A percentile compares a stretch with the other conserved stretches of the same genome.
Evolutionary conservation across 2,113 vertebrate species (phyloP).

Genomic region (Chiloscyllium plagiosum): DNA sequence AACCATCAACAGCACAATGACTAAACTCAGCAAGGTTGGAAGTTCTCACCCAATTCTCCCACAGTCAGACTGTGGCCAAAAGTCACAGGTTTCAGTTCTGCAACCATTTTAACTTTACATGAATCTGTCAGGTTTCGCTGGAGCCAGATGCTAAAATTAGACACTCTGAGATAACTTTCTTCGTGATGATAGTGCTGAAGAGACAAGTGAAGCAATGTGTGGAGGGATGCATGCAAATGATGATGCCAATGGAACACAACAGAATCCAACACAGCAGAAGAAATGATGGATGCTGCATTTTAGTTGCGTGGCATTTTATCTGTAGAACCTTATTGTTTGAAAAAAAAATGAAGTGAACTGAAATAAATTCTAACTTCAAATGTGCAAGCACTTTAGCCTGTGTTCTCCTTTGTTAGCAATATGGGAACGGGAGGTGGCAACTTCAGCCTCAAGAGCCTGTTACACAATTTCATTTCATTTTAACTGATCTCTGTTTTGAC

Average conservation of each 20-base stretch:
- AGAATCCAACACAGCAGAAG: not conserved
- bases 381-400: no score
- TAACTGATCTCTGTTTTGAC: not conserved
- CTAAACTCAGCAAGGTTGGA: not conserved
- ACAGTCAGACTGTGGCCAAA: not conserved
- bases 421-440: not conserved
- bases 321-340: not conserved
- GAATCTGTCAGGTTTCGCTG: not conserved
- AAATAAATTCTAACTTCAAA: slow-evolving; percentile 12
- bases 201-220: not conserved
- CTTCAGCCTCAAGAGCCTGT: not conserved
- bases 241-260: not conserved
- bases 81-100: not conserved
- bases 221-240: not conserved
- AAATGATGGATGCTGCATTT: not conserved
- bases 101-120: not conserved
- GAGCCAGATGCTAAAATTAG: not conserved
- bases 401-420: not conserved
- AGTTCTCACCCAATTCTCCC: not conserved
- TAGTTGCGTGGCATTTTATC: not conserved
- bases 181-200: not conserved
- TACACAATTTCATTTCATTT: not conserved
- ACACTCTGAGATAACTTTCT: not conserved
- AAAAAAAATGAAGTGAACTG: not conserved
- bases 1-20: not conserved